These are phyloP conservation scores for Shinisaurus crocodilurus DNA, from an alignment of 2,113 vertebrate species.

Conservation along the genomic window DNA sequence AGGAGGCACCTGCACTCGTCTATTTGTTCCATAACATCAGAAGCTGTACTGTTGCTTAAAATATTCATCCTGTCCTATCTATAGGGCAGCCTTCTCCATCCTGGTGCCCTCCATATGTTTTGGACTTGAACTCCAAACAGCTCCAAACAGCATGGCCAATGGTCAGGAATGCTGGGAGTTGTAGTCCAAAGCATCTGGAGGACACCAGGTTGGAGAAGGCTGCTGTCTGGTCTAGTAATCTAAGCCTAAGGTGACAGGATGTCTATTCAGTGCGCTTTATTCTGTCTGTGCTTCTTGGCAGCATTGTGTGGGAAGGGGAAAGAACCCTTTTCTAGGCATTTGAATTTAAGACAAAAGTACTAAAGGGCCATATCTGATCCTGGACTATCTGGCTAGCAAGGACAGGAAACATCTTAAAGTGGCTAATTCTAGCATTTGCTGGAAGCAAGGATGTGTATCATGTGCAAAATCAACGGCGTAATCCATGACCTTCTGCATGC, in stretches of 20 bases:
- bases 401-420: background rate
- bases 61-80: no score
- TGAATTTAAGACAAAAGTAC: background rate
- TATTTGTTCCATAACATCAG: background rate
- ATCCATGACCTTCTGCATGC: background rate
- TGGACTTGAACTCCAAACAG: no score
- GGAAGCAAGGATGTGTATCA: background rate
- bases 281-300: background rate
- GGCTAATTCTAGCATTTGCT: conserved; percentile 4
- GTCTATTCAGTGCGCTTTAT: background rate
- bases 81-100: no score
- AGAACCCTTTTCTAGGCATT: background rate
- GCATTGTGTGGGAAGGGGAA: background rate
- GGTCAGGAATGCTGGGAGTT: no score
- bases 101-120: no score
- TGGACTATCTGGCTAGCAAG: background rate
- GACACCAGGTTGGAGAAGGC: no score
- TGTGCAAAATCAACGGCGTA: background rate
- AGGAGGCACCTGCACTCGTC: background rate
- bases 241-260: background rate
- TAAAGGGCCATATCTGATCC: background rate
- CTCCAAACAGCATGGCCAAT: no score
- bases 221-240: background rate
- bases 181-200: no score
- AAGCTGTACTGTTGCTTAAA: background rate